Percentiles rank a stretch among this genome's conserved stretches.
Conservation (phyloP, 2,797 vertebrate species). For the Pteropus rufus region DNA sequence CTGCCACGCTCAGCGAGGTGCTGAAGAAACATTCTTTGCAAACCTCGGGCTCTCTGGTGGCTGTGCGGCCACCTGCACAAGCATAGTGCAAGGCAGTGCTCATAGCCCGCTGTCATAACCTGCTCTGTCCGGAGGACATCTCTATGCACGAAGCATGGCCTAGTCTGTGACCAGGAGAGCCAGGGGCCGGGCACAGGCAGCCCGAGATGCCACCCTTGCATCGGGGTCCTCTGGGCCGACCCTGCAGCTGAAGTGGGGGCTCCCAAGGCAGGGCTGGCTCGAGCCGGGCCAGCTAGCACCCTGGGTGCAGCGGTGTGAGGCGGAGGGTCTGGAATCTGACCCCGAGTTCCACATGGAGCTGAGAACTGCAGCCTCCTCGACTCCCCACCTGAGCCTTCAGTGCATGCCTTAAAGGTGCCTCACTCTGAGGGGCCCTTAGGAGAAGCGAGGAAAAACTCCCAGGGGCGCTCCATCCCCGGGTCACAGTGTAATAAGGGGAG, state of each 20-base stretch:
- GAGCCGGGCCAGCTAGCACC: background rate
- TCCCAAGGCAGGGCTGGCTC: background rate
- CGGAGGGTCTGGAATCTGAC: background rate
- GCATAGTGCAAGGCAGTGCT: fast-evolving
- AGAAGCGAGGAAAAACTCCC: background rate
- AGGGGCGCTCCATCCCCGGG: background rate
- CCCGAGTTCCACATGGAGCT: background rate
- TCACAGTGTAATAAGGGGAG: background rate
- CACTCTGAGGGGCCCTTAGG: background rate
- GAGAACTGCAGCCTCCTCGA: background rate
- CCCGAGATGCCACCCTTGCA: background rate
- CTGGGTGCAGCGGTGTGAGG: background rate
- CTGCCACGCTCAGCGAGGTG: background rate
- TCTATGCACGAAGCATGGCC: background rate
- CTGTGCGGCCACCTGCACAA: too few relatives aligned
- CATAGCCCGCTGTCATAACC: background rate
- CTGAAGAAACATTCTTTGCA: background rate
- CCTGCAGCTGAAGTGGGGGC: background rate
- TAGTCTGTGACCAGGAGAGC: background rate
- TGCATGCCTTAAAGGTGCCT: background rate
- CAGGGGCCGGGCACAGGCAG: background rate
- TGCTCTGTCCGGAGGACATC: too few relatives aligned
- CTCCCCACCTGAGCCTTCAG: background rate
- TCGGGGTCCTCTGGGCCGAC: too few relatives aligned
- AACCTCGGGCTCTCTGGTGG: background rate